Evolutionary conservation across 2,797 vertebrate species (phyloP).

Genomic region (Intellagama lesueurii): DNA sequence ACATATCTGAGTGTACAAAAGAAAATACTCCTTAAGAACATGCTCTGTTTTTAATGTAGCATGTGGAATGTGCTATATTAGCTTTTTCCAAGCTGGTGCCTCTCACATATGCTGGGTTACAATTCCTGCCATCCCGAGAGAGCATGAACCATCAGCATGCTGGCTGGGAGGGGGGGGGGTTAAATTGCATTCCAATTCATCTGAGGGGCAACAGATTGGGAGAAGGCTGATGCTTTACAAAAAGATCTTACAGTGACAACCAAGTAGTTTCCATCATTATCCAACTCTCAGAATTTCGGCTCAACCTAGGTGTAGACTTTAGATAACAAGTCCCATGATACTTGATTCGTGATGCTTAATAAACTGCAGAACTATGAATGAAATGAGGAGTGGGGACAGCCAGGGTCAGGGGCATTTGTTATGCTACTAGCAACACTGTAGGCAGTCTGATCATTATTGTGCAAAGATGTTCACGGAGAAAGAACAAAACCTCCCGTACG

Average conservation of each 20-base stretch:
- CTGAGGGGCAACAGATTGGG: no score
- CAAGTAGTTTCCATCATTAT: background rate
- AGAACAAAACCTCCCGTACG: background rate
- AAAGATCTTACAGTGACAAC: background rate
- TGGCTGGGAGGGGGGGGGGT: background rate
- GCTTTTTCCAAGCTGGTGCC: background rate
- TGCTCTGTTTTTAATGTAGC: background rate
- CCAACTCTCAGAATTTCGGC: background rate
- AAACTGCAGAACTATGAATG: conserved; percentile 27
- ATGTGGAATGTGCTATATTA: background rate
- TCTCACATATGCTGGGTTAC: background rate
- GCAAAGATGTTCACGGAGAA: background rate
- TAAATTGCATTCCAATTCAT: no score
- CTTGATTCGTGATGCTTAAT: conserved; percentile 39
- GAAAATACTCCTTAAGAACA: background rate
- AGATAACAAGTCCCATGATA: conserved; percentile 15
- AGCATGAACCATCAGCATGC: background rate
- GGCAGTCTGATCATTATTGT: background rate
- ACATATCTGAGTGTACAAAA: background rate
- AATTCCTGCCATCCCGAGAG: background rate
- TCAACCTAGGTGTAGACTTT: background rate
- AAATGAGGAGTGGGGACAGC: background rate
- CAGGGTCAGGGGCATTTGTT: conserved; percentile 1
- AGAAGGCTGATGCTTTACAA: background rate
- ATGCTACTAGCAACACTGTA: conserved; percentile 1